These are phyloP conservation scores for Andrena bicolor DNA, from an alignment of 2,888 invertebrate species.

Conservation along the genomic window DNA sequence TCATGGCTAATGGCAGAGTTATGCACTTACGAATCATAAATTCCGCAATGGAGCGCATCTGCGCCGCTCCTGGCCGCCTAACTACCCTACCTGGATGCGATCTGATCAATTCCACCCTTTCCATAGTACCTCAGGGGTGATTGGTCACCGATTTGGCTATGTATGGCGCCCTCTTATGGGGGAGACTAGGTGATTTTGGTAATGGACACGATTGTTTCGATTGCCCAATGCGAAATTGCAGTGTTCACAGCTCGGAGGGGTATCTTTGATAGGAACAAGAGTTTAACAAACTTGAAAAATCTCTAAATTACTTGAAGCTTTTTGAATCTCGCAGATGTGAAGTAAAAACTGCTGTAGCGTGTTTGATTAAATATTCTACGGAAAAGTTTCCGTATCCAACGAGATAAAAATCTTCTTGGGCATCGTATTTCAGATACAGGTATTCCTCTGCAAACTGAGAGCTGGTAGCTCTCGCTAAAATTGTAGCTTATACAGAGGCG, in stretches of 20 bases:
- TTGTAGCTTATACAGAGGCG: conserved; percentile 3
- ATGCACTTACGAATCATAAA: conserved; percentile 80
- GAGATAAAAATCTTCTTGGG: conserved; percentile 34
- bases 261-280: not conserved
- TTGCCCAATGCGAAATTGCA: not conserved
- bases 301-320: too few relatives aligned
- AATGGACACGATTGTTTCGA: conserved; percentile 1
- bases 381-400: conserved; percentile 15
- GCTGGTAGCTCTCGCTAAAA: conserved; percentile 21
- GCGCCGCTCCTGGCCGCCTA: conserved; percentile 46
- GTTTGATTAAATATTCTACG: conserved; percentile 42
- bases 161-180: conserved; percentile 25
- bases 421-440: conserved; percentile 18
- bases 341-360: not conserved
- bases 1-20: conserved; percentile 78
- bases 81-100: conserved; percentile 54
- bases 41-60: conserved; percentile 73
- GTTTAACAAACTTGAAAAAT: not conserved
- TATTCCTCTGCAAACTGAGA: conserved; percentile 31
- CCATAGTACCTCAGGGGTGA: conserved; percentile 46
- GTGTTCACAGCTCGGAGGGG: not conserved
- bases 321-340: not conserved
- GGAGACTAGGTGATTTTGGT: conserved; percentile 7
- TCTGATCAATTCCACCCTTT: conserved; percentile 62
- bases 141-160: conserved; percentile 44